phyloP scores from a whole-genome alignment of 2,113 vertebrate genomes.

The crab-eating macaque (Macaca fascicularis) region DNA sequence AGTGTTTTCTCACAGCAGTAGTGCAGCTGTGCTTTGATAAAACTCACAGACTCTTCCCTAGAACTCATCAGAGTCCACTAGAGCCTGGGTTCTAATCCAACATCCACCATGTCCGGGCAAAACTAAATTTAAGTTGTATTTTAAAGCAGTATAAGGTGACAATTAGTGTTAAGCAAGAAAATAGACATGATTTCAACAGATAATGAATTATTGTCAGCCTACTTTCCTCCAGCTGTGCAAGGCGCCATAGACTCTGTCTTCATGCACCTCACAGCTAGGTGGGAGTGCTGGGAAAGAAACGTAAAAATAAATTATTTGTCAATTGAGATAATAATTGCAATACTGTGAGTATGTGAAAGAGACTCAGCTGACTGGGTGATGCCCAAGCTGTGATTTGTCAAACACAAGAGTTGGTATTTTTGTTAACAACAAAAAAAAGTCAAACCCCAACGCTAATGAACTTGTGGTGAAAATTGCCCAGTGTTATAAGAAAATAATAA shows the following conservation, averaged over 20 bases:
- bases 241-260: too few species aligned
- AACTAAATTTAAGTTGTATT: conserved; percentile 17
- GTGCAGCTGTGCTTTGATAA: neutral
- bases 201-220: neutral
- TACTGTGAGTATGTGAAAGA: neutral
- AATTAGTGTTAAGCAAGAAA: neutral
- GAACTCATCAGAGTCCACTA: neutral
- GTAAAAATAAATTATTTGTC: neutral
- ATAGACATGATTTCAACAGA: neutral
- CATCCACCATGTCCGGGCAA: neutral
- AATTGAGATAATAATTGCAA: neutral
- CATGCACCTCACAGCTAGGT: neutral
- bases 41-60: neutral
- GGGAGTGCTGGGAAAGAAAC: neutral
- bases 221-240: neutral
- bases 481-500: neutral
- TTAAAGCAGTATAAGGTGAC: neutral
- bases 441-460: conserved; percentile 31
- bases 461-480: neutral
- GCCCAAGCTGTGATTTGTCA: neutral
- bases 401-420: neutral
- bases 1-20: neutral
- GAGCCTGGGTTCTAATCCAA: neutral
- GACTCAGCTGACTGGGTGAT: neutral
- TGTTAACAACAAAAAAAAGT: neutral